These are phyloP conservation scores for Drosophila parabipectinata DNA, from an alignment of 1,140 invertebrate genomes.

Conservation along the genomic window DNA sequence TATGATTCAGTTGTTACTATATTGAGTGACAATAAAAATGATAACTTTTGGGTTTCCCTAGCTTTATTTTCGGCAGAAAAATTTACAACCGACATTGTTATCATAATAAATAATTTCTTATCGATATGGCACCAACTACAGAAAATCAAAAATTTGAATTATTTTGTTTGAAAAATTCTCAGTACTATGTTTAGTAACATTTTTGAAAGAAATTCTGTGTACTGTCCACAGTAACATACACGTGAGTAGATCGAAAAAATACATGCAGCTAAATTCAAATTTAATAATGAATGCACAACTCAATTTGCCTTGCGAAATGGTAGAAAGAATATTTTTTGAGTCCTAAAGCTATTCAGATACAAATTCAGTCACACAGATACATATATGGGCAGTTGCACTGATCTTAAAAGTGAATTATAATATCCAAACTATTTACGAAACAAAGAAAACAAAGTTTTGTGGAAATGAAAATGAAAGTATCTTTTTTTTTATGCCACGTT, in stretches of 20 bases:
- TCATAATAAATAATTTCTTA: slow-evolving; percentile 21
- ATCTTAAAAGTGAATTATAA: no score
- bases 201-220: no score
- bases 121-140: background rate
- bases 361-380: no score
- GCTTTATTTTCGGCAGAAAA: slow-evolving; percentile 8
- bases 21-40: slow-evolving; percentile 24
- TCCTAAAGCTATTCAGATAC: no score
- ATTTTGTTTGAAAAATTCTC: background rate
- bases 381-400: no score
- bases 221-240: background rate
- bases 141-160: background rate
- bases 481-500: slow-evolving; percentile 34
- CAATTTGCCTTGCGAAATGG: slow-evolving; percentile 27
- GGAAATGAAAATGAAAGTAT: slow-evolving; percentile 66
- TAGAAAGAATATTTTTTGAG: background rate
- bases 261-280: background rate
- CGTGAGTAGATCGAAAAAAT: background rate
- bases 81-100: slow-evolving; percentile 16
- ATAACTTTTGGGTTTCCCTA: slow-evolving; percentile 24
- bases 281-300: slow-evolving; percentile 27
- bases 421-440: no score
- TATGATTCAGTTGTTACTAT: slow-evolving; percentile 14
- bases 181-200: background rate
- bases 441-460: slow-evolving; percentile 24